Conservation (phyloP, 2,888 invertebrate genomes). For the Drosophila putrida region DNA sequence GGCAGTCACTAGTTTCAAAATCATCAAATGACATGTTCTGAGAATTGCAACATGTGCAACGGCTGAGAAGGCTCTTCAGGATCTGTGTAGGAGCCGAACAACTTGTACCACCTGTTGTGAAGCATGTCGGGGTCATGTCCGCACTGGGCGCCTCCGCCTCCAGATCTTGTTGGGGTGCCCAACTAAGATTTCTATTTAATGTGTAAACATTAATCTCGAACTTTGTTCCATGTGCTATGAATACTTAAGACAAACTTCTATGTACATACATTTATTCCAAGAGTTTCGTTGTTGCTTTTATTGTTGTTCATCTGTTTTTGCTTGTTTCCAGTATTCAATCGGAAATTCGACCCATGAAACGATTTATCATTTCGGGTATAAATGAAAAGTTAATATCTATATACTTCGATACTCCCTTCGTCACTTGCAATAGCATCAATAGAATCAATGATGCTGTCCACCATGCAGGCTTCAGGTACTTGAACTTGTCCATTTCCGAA, state of each 20-base stretch:
- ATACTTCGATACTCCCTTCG: conserved; percentile 29
- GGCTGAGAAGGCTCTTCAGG: neutral
- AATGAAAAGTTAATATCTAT: neutral
- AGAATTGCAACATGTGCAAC: conserved; percentile 48
- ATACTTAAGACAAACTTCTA: conserved; percentile 6
- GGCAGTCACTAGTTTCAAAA: conserved; percentile 14
- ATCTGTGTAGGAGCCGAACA: conserved; percentile 40
- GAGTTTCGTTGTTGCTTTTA: conserved; percentile 5
- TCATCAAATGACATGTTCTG: conserved; percentile 61
- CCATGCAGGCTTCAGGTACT: conserved; percentile 42
- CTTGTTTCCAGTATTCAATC: neutral
- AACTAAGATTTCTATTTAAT: conserved; percentile 45
- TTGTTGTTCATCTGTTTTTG: neutral
- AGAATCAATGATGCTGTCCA: conserved; percentile 48
- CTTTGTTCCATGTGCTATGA: conserved; percentile 6
- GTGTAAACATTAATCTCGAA: conserved; percentile 37
- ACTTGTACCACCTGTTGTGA: conserved; percentile 68
- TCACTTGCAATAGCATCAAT: conserved; percentile 39
- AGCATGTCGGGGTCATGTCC: conserved; percentile 69
- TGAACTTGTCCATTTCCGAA: conserved; percentile 53
- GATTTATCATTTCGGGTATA: neutral
- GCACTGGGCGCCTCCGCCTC: conserved; percentile 48
- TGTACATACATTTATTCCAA: neutral
- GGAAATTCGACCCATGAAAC: neutral
- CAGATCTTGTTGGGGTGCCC: conserved; percentile 21